phyloP scores from a whole-genome alignment of 2,888 invertebrate species.

The Punctoribates punctum region DNA sequence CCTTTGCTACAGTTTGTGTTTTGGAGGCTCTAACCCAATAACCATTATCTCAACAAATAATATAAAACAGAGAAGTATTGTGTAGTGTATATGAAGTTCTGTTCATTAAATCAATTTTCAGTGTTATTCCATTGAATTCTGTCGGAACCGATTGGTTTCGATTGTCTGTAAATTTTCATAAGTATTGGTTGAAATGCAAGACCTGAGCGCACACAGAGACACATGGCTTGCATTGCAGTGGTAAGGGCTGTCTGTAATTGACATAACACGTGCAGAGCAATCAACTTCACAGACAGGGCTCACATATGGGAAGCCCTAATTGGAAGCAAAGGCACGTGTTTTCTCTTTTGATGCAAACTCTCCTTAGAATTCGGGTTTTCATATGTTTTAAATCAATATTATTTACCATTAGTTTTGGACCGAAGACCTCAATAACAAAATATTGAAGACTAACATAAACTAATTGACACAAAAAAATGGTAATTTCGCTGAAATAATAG shows the following conservation, averaged over 20 bases:
- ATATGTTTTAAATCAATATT: slow-evolving; percentile 21
- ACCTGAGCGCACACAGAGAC: neutral
- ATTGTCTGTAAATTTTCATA: neutral
- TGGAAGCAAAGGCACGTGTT: slow-evolving; percentile 30
- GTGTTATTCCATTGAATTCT: neutral
- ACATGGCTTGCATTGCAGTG: neutral
- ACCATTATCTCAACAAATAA: neutral
- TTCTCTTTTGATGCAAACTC: neutral
- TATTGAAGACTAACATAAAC: neutral
- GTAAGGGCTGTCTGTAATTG: slow-evolving; percentile 14
- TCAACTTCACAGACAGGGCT: slow-evolving; percentile 9
- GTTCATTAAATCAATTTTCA: slow-evolving; percentile 28
- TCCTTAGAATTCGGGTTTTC: neutral
- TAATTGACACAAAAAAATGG: slow-evolving; percentile 12
- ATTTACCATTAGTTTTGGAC: neutral
- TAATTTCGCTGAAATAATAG: slow-evolving; percentile 31
- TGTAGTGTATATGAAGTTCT: neutral
- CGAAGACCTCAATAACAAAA: slow-evolving; percentile 1
- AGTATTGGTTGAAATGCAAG: neutral
- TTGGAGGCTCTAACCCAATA: neutral
- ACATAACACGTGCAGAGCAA: slow-evolving; percentile 8
- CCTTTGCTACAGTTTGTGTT: neutral
- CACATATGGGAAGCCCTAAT: neutral
- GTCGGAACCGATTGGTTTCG: slow-evolving; percentile 15
- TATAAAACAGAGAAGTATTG: neutral